Base-by-base conservation (phyloP, 2,888 invertebrate species). In the Drosophila tanythrix region DNA sequence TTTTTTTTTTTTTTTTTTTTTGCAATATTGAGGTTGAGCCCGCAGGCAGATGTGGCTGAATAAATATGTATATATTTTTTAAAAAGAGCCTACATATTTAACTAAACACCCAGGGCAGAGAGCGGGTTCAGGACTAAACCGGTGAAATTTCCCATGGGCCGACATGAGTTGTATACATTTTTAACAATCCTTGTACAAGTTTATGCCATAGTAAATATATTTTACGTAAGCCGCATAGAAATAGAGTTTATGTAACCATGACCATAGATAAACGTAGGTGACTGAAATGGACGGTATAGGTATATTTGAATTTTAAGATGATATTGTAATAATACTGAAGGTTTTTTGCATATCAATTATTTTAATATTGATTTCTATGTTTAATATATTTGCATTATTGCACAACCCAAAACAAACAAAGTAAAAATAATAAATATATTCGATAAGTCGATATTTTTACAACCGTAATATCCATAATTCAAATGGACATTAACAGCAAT, bases 121-220 rank as follows among this genome's bases (percentile, higher is more conserved):
- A 51, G 43, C 43, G 50, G 40, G n/a, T 61, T 31, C 60, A 57
- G 40, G 21, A 52, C 38, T 35, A 62, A 69, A 59, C 46, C 56
- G 27, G 15, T 38, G 50, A 74, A 70, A 77, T 77, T 70, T 60
- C 43, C 58, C 56, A 38, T 29, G 62, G 58, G 55, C n/a, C 11
- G 3, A 18, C 43, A 21, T 21, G 56, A 65, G 48, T 65, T 73
- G 46, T 48, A 55, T 43, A 55, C 48, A 61, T 72, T 63, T 71
- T 57, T 18, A 36, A 67, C 21, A 63, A 64, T 64, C 46, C 36
- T 27, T 48, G 29, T 15, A n/a, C 15, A 46, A 18, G 56, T 52
- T n/a, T 56, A 59, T 51, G 21, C 5, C 27, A 56, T 63, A 50
- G 59, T 65, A 61, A 52, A 46, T 58, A 62, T 60, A 43, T n/a